phyloP scores from a whole-genome alignment of 2,113 vertebrate genomes.

The Aegypius monachus region DNA sequence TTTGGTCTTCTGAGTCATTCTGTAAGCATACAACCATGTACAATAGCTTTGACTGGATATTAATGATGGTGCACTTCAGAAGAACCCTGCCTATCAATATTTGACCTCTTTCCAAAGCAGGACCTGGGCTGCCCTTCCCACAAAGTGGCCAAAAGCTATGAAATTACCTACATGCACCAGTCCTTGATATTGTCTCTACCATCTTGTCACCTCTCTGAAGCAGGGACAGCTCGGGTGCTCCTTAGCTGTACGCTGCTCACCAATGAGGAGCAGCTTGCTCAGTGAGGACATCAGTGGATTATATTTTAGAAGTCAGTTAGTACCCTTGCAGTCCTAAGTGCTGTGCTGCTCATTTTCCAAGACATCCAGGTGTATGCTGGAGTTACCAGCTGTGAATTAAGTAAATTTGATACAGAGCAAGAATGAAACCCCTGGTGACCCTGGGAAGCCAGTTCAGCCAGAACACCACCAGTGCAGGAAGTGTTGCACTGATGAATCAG shows the following conservation, averaged over 20 bases:
- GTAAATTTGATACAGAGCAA: background rate
- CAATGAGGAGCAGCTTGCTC: background rate
- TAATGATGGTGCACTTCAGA: background rate
- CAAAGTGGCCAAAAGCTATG: background rate
- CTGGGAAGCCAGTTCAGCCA: background rate
- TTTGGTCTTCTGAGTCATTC: background rate
- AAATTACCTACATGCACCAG: background rate
- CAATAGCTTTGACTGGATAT: background rate
- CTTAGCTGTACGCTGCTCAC: background rate
- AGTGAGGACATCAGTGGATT: background rate
- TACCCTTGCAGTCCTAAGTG: background rate
- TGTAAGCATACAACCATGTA: background rate
- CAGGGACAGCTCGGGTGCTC: background rate
- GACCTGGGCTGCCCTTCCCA: background rate
- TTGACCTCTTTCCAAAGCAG: background rate
- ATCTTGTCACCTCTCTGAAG: background rate
- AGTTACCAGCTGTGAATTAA: background rate
- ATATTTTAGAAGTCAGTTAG: background rate
- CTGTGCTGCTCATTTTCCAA: background rate
- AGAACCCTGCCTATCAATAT: background rate
- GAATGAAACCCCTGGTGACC: background rate
- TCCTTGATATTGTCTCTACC: background rate
- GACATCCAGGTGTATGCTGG: background rate
- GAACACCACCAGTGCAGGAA: background rate
- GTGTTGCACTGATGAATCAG: background rate